phyloP scores from a whole-genome alignment of 2,797 vertebrate genomes.

The Choloepus didactylus region DNA sequence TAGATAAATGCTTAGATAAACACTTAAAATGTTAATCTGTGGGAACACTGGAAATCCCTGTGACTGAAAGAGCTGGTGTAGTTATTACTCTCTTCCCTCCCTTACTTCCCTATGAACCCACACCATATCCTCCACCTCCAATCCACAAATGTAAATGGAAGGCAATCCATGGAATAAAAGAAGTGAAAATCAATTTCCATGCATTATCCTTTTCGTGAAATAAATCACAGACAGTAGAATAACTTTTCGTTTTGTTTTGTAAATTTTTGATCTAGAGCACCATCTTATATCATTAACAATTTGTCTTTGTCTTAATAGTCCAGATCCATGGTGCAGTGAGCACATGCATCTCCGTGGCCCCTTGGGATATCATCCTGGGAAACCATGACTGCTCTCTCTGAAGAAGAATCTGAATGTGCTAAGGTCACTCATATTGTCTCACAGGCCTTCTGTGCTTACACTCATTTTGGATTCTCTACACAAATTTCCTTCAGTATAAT shows the following conservation, averaged over 20 bases:
- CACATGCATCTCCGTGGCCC: accelerated
- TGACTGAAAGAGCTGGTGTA: background rate
- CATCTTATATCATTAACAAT: background rate
- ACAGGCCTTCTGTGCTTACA: background rate
- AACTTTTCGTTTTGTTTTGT: background rate
- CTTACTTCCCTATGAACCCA: background rate
- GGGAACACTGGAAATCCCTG: background rate
- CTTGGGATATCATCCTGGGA: background rate
- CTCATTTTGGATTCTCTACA: background rate
- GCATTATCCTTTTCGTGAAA: background rate
- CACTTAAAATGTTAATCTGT: background rate
- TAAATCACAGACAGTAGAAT: background rate
- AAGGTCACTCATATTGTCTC: background rate
- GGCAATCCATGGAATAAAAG: background rate
- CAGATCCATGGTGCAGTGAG: background rate
- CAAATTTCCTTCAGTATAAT: background rate
- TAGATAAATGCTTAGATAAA: background rate
- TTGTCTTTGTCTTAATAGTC: background rate
- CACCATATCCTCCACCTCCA: too few relatives aligned
- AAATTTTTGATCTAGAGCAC: background rate
- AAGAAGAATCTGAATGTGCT: background rate
- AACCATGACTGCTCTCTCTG: background rate
- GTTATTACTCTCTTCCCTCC: background rate
- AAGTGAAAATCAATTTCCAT: background rate
- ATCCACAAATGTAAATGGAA: background rate